Evolutionary conservation across 2,113 vertebrate genomes (phyloP), one percentile per base, ranked within the genome.

Genomic region (Beaufortia kweichowensis): DNA sequence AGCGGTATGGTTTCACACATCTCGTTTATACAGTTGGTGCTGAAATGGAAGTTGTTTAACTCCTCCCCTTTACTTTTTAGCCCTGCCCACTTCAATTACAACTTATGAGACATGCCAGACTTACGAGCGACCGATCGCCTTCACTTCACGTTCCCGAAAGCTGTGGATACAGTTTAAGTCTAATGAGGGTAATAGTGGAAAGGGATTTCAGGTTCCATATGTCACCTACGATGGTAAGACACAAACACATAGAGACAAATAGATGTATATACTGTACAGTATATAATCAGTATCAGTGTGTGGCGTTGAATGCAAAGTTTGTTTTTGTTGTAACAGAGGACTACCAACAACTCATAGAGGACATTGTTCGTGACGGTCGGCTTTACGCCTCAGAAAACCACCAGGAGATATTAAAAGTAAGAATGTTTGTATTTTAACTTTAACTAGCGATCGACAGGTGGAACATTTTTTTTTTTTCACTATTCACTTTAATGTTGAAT

Each of bases 21-120:
- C 23, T 53, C 39, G 12, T 56, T 24, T 26, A 60, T 28, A 31
- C 3, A 29, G 14, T 53, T 46, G 12, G 1, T 17, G 1, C 12
- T 1, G 43, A 46, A 46, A 46, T 15, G 4, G 2, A 53, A 4
- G 23, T 69, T 14, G 24, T 14, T 77, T 19, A 35, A 21, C 7
- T 33, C 39, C 53, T 64, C 50, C 3, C 28, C 29, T 61, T 14
- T 61, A n/a, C n/a, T 39, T 56, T 21, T 55, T 90, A 99, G 97
- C 95, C 82, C 95, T 96, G 8, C 90, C 96, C 74, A 98, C 97
- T 87, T 99, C 97, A 0, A 96, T 99, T 90, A 99, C 97, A 12
- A 99, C 97, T 0, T 99, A 98, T 0, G 97, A 99, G 89, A 99
- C 97, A 1, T 99, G 97, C 85, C 97, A 99, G 91, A 99, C 96